Evolutionary conservation across 2,888 invertebrate genomes (phyloP).

Genomic region (Criorhina ranunculi): DNA sequence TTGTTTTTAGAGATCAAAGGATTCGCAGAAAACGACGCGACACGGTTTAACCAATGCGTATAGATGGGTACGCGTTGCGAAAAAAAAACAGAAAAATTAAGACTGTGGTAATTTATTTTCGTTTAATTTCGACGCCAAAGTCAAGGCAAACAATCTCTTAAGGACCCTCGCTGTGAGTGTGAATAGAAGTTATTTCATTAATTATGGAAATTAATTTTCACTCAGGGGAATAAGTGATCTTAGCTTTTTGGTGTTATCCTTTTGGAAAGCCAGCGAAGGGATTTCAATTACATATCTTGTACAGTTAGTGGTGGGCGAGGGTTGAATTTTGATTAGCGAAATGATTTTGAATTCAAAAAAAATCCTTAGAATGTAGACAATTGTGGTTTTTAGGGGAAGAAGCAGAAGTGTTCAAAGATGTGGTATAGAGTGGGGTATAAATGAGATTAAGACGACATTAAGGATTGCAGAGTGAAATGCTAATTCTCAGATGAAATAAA

Average conservation of each 20-base stretch:
- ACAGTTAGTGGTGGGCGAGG: not conserved
- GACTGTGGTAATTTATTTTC: conserved; percentile 58
- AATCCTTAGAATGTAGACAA: not conserved
- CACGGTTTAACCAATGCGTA: not conserved
- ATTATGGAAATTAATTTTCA: conserved; percentile 72
- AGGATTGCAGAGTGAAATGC: too few species aligned
- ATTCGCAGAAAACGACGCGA: conserved; percentile 21
- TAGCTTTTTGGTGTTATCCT: conserved; percentile 42
- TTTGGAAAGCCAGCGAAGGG: conserved; percentile 40
- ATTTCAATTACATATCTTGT: conserved; percentile 53
- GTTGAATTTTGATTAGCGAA: conserved; percentile 26
- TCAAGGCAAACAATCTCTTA: conserved; percentile 41
- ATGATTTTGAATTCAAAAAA: conserved; percentile 6
- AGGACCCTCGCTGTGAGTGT: conserved; percentile 40
- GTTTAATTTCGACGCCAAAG: conserved; percentile 57
- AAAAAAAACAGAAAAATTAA: conserved; percentile 25
- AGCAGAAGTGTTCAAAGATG: not conserved
- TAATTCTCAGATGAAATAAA: too few species aligned
- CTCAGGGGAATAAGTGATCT: conserved; percentile 61
- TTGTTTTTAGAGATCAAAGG: conserved; percentile 55
- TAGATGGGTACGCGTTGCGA: not conserved
- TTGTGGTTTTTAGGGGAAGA: not conserved
- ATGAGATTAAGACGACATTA: too few species aligned
- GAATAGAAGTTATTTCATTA: conserved; percentile 67
- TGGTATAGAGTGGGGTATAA: not conserved